Evolutionary conservation across 2,113 vertebrate genomes (phyloP).

Genomic region (Silurus glanis): DNA sequence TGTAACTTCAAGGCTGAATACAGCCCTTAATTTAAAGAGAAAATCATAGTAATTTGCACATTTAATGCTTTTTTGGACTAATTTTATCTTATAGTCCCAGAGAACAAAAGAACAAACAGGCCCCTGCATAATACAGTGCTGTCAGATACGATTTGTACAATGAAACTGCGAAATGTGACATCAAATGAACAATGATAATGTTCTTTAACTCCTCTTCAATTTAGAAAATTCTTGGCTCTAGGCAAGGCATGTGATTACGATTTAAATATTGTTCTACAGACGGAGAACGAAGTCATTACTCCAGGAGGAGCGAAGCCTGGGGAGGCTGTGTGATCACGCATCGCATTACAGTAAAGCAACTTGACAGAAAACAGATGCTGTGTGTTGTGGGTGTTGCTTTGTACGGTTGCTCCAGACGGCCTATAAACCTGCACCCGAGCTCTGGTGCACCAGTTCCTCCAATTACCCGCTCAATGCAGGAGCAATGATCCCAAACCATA

Average conservation of each 20-base stretch:
- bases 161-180: background rate
- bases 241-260: constrained; percentile 1
- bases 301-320: background rate
- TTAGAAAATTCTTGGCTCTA: background rate
- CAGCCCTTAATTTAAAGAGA: background rate
- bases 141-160: background rate
- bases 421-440: constrained; percentile 22
- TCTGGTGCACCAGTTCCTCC: background rate
- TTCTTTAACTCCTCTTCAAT: constrained; percentile 8
- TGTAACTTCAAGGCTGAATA: background rate
- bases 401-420: constrained; percentile 7
- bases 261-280: background rate
- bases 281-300: background rate
- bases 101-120: background rate
- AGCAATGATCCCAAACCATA: background rate
- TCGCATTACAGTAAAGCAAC: constrained; percentile 15
- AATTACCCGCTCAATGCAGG: constrained; percentile 15
- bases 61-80: background rate
- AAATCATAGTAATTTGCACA: background rate
- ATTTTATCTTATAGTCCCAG: background rate
- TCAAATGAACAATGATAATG: background rate
- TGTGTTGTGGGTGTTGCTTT: background rate
- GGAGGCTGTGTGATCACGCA: background rate
- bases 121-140: background rate
- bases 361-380: constrained; percentile 25